These are phyloP conservation scores for Cheilosia grossa DNA, from an alignment of 2,888 invertebrate genomes.

Conservation along the genomic window DNA sequence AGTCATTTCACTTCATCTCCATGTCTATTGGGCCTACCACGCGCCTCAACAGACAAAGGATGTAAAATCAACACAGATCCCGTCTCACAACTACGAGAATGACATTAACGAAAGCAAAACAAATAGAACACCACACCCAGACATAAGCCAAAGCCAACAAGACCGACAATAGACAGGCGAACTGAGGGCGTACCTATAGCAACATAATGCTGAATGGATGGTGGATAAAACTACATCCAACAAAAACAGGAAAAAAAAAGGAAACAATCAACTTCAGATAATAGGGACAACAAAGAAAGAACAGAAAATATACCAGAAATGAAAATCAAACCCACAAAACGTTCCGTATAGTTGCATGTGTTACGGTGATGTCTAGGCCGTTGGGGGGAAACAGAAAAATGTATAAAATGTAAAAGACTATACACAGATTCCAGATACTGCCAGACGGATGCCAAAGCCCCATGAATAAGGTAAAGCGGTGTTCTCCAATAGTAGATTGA, in stretches of 20 bases:
- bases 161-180: constrained; percentile 7
- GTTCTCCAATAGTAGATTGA: neutral
- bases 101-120: constrained; percentile 20
- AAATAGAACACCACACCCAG: constrained; percentile 6
- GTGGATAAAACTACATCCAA: constrained; percentile 1
- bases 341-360: constrained; percentile 1
- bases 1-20: constrained; percentile 18
- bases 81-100: constrained; percentile 17
- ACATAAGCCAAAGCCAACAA: constrained; percentile 9
- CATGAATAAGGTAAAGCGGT: neutral
- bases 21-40: constrained; percentile 30
- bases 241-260: neutral
- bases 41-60: constrained; percentile 53
- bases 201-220: neutral
- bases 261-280: constrained; percentile 8
- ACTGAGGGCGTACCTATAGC: neutral
- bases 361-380: neutral
- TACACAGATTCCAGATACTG: neutral
- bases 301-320: constrained; percentile 21
- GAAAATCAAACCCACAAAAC: constrained; percentile 21
- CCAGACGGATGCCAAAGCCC: neutral
- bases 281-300: constrained; percentile 15
- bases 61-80: constrained; percentile 40
- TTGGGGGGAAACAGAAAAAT: too few species aligned
- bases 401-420: neutral